phyloP scores from a whole-genome alignment of 2,113 vertebrate genomes.

The Chaetura pelagica region DNA sequence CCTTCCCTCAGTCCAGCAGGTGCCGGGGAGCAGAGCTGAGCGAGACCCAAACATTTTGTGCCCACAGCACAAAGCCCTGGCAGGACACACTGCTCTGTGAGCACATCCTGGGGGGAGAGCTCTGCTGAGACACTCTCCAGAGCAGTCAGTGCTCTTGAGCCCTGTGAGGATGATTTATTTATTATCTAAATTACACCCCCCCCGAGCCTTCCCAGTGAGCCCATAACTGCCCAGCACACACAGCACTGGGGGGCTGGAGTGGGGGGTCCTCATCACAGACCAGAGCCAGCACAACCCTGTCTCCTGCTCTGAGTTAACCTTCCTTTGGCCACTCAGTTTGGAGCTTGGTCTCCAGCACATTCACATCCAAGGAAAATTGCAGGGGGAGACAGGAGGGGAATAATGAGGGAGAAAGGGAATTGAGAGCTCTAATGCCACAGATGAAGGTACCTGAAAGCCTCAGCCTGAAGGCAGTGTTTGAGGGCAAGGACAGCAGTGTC shows the following conservation, averaged over 20 bases:
- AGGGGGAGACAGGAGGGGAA: too few species aligned
- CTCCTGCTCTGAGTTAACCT: not conserved
- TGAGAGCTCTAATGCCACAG: not conserved
- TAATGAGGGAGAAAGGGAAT: not conserved
- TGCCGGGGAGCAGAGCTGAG: not conserved
- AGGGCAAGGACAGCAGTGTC: not conserved
- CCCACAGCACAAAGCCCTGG: not conserved
- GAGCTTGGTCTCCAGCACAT: not conserved
- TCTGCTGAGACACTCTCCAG: not conserved
- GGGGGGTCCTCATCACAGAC: not conserved
- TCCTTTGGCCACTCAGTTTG: fast-evolving
- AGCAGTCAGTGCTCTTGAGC: not conserved
- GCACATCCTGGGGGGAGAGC: not conserved
- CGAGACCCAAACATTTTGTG: fast-evolving
- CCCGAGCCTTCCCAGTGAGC: not conserved
- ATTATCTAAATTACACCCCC: not conserved
- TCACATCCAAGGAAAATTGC: not conserved
- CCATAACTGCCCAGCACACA: not conserved
- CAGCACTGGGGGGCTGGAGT: not conserved
- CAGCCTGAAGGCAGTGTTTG: not conserved
- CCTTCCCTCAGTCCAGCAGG: fast-evolving
- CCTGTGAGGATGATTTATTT: fast-evolving
- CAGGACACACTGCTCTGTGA: not conserved
- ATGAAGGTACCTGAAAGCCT: not conserved
- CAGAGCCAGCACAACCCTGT: not conserved